phyloP scores from a whole-genome alignment of 2,113 vertebrate species.

The Dermatemys mawii region DNA sequence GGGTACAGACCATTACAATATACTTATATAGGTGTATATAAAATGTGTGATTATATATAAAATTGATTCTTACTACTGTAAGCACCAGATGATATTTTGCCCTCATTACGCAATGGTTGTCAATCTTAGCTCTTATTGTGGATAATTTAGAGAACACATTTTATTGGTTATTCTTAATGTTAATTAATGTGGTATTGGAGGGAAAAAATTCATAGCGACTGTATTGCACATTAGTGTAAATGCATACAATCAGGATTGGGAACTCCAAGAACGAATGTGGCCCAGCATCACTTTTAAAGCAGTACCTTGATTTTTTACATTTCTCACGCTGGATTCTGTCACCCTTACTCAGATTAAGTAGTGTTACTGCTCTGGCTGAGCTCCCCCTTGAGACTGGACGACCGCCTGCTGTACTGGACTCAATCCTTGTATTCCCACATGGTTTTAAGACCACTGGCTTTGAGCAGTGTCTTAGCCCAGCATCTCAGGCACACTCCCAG shows the following conservation, averaged over 20 bases:
- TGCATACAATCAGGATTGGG: neutral
- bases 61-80: neutral
- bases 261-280: neutral
- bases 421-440: neutral
- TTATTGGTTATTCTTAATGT: neutral
- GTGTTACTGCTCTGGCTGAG: neutral
- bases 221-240: neutral
- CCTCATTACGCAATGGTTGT: neutral
- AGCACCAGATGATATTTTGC: neutral
- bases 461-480: neutral
- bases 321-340: neutral
- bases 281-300: neutral
- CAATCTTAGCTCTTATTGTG: neutral
- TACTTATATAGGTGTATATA: neutral
- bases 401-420: neutral
- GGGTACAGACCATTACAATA: neutral
- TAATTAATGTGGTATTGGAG: neutral
- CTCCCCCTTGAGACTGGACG: neutral
- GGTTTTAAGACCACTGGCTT: neutral
- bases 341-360: neutral
- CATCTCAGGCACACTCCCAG: neutral
- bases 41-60: neutral
- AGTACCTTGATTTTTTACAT: neutral
- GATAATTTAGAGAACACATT: neutral
- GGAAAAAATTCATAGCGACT: neutral